phyloP scores from a whole-genome alignment of 1,140 invertebrate genomes.

The Triops longicaudatus region DNA sequence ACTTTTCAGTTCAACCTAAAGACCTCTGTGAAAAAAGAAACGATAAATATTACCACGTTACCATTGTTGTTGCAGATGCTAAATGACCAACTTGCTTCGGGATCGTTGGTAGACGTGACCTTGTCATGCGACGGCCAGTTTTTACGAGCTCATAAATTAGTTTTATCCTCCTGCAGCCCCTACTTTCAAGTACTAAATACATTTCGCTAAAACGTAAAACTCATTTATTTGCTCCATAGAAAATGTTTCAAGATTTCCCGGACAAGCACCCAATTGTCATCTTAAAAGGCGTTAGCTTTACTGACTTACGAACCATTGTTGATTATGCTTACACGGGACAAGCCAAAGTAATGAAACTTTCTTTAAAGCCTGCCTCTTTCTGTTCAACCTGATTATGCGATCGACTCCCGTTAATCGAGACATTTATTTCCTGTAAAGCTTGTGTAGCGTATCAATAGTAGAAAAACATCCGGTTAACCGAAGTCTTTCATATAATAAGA shows the following conservation, averaged over 20 bases:
- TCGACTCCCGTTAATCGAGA: too few species aligned
- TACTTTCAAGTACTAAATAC: slow-evolving; percentile 90
- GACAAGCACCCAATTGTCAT: slow-evolving; percentile 86
- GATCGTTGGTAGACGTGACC: slow-evolving; percentile 75
- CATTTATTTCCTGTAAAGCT: too few species aligned
- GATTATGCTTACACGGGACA: slow-evolving; percentile 83
- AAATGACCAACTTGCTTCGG: slow-evolving; percentile 48
- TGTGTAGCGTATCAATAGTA: too few species aligned
- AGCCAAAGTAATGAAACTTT: slow-evolving; percentile 51
- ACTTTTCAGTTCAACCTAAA: neutral
- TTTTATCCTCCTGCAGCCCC: slow-evolving; percentile 85
- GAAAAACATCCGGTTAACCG: too few species aligned
- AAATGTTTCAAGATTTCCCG: slow-evolving; percentile 41
- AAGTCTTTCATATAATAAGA: too few species aligned
- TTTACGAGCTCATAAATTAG: slow-evolving; percentile 86
- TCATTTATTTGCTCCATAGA: slow-evolving; percentile 2
- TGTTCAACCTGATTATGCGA: too few species aligned
- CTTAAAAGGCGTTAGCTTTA: slow-evolving; percentile 79
- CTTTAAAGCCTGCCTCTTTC: too few species aligned
- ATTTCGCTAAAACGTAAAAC: slow-evolving; percentile 53
- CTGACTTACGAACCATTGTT: slow-evolving; percentile 77
- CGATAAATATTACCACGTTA: neutral
- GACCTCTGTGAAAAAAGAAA: too few species aligned
- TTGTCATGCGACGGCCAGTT: slow-evolving; percentile 83
- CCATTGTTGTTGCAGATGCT: slow-evolving; percentile 35